Base-by-base conservation (phyloP, 2,113 vertebrate genomes). In the Cephalopterus ornatus region DNA sequence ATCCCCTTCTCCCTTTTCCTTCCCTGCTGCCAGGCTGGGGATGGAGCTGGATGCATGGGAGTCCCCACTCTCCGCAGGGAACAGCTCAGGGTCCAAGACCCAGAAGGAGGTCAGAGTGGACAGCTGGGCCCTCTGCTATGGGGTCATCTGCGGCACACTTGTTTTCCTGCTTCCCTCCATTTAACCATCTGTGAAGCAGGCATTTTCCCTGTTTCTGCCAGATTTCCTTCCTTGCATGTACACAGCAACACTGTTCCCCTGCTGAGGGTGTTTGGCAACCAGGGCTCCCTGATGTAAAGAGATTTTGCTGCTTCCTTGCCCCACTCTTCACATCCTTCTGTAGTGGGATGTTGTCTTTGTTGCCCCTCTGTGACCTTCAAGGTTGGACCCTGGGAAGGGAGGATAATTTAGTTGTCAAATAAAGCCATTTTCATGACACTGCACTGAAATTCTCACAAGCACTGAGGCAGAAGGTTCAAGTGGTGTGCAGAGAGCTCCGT, bases 331-430 rank as follows among this genome's bases (percentile, higher is more conserved):
- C 35, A 47, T 22, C 47, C 84, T 52, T 37, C 19, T 0, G 0
- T 5, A 20, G 65, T 37, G 37, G 37, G 59, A 41, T 0, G 0
- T 30, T n/a, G 24, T 49, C 61, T n/a, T 70, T 1, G 2, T 59
- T 65, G 72, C 33, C 30, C 28, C 11, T 55, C 63, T 0, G 0
- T 33, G 21, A 39, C 22, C 17, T 12, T 65, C 0, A 0, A 55
- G 62, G 32, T 2, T 46, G 58, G 53, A 47, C 9, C 12, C 7
- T 0, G 0, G 11, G 19, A 74, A 50, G 26, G 17, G 22, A 67
- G 26, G 42, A 39, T 1, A 14, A 8, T 27, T 81, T 65, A 9
- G 6, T 8, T 52, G 30, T 65, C 30, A 47, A 50, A 37, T 55
- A 33, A 68, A 68, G 12, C 14, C 6, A 17, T 32, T 85, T 85